Evolutionary conservation across 2,113 vertebrate species (phyloP).

Genomic region (Nesospiza acunhae): DNA sequence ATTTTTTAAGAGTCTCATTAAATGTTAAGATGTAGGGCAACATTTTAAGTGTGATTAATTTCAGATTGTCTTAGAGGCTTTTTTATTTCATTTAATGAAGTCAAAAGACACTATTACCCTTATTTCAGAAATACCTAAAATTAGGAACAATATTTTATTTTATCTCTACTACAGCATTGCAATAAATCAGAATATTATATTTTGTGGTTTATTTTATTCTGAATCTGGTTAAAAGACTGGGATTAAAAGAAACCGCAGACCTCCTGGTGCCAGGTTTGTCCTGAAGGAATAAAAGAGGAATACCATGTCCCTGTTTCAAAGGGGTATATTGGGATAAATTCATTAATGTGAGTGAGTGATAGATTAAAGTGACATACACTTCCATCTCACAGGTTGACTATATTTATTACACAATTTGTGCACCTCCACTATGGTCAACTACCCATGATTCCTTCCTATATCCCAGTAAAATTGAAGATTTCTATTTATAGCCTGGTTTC

Average conservation of each 20-base stretch:
- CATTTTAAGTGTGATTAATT: conserved; percentile 10
- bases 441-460: background rate
- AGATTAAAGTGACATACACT: background rate
- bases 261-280: conserved; percentile 29
- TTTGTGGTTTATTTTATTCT: background rate
- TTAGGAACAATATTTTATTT: conserved; percentile 6
- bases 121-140: conserved; percentile 8
- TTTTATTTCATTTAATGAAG: conserved; percentile 12
- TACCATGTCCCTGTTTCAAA: background rate
- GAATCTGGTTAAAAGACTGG: conserved; percentile 6
- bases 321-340: conserved; percentile 29
- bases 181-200: conserved; percentile 24
- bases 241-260: conserved; percentile 15
- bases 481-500: background rate
- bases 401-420: background rate
- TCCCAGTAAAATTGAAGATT: background rate
- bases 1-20: conserved; percentile 29
- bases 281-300: conserved; percentile 14
- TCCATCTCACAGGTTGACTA: background rate
- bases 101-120: background rate
- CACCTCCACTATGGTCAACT: background rate
- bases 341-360: conserved; percentile 14
- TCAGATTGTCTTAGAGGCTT: background rate
- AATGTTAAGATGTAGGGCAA: background rate
- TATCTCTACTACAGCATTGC: background rate